Percentiles rank a stretch among this genome's conserved stretches.
Evolutionary conservation across 2,888 invertebrate genomes (phyloP).

Genomic region (Chamaedrilus cognettii): DNA sequence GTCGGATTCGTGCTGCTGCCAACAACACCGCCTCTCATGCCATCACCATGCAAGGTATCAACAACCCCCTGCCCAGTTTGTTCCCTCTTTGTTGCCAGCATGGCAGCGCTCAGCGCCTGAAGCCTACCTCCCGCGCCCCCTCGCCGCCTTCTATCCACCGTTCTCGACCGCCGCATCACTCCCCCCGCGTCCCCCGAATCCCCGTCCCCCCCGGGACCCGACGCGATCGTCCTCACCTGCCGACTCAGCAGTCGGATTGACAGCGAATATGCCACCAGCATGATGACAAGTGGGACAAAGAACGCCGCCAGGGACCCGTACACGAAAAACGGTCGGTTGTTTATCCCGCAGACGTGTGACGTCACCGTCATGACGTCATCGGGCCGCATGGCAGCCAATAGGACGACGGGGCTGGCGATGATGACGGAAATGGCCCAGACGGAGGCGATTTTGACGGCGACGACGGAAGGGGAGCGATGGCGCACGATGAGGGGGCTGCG

Average conservation of each 20-base stretch:
- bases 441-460: conserved; percentile 79
- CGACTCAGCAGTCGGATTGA: conserved; percentile 82
- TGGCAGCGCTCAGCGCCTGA: no score
- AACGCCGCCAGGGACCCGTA: conserved; percentile 95
- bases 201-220: background rate
- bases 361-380: conserved; percentile 62
- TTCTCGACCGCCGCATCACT: conserved; percentile 2
- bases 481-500: conserved; percentile 72
- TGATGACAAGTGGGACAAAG: conserved; percentile 92
- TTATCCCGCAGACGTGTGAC: conserved; percentile 5
- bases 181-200: background rate
- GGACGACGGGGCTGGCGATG: conserved; percentile 61
- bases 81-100: no score
- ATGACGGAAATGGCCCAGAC: conserved; percentile 85
- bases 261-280: conserved; percentile 92
- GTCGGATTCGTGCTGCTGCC: background rate
- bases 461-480: conserved; percentile 54
- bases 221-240: conserved; percentile 25
- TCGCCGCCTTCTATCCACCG: background rate
- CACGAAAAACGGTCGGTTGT: conserved; percentile 64
- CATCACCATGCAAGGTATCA: no score
- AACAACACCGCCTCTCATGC: background rate
- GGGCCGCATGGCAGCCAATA: conserved; percentile 65
- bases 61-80: no score
- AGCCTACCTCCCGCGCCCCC: background rate